Evolutionary conservation across 2,888 invertebrate species (phyloP), one percentile per base, ranked within the genome.

Genomic region (Odontothrips loti): DNA sequence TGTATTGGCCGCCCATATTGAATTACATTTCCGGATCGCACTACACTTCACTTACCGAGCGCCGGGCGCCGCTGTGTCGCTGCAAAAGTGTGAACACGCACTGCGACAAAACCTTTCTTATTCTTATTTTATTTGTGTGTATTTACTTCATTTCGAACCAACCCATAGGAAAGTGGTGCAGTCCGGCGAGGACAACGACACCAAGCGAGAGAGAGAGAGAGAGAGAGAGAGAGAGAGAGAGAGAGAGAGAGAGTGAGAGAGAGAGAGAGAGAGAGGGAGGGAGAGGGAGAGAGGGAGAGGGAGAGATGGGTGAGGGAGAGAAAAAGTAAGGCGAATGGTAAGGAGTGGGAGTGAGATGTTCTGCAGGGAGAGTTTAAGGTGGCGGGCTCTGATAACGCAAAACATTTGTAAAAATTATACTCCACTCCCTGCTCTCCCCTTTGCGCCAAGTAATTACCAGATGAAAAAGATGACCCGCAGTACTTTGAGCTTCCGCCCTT

Each of bases 361-460:
- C 20, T n/a, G 58, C 17, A 20, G 17, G 58, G 58, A n/a, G 58
- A 8, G 58, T n/a, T 43, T n/a, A 58, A 58, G 68, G 68, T 27
- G 68, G 68, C 68, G 68, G 23, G 34, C 68, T 27, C 68, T 27
- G 27, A 75, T 75, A 75, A 27, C 68, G 68, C 68, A 27, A 75
- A 75, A 75, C 68, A 75, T 75, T 75, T 75, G 68, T 75, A 75
- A 75, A 75, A 75, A 75, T 75, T 75, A 75, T 27, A 75, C 68
- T 75, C 27, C 27, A 23, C 27, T 75, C 12, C 68, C 68, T 23
- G 23, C 68, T 23, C 27, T 6, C 68, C 68, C 27, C 27, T 68
- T 51, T 51, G 58, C 58, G 58, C 58, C 20, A 17, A 58, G 68
- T 75, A 75, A 75, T 75, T 75, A 75, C 68, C 27, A 75, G 68